A percentile compares a stretch with the other conserved stretches of the same genome.
These are phyloP conservation scores for Oryzias woworae DNA, from an alignment of 2,113 vertebrate species.

Conservation along the genomic window DNA sequence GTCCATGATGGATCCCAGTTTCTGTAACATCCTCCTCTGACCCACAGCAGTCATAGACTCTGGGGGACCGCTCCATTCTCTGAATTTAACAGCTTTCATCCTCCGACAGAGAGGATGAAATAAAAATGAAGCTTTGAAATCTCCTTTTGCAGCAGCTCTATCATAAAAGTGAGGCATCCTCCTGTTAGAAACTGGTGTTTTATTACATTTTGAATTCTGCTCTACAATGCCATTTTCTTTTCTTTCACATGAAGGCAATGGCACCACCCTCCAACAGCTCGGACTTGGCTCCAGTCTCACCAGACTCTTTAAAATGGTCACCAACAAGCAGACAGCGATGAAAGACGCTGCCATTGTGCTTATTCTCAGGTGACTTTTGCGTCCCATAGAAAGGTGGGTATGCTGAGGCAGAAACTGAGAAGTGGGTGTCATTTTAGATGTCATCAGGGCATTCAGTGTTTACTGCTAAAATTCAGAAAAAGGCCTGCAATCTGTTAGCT, in stretches of 20 bases:
- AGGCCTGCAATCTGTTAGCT: conserved; percentile 43
- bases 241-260: conserved; percentile 29
- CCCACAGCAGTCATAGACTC: too few species aligned
- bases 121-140: too few species aligned
- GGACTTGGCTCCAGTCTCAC: conserved; percentile 27
- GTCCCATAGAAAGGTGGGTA: conserved; percentile 23
- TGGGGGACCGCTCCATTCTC: too few species aligned
- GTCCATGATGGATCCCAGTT: too few species aligned
- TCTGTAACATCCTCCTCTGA: too few species aligned
- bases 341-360: conserved; percentile 64
- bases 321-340: conserved; percentile 64
- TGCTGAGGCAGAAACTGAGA: conserved; percentile 35
- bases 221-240: conserved; percentile 27
- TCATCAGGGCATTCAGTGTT: conserved; percentile 35
- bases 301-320: conserved; percentile 28
- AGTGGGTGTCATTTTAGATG: conserved; percentile 36
- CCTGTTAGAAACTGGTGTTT: not conserved
- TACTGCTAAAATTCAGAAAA: conserved; percentile 39
- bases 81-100: too few species aligned
- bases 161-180: too few species aligned
- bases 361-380: conserved; percentile 38
- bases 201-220: conserved; percentile 28
- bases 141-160: too few species aligned
- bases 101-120: too few species aligned
- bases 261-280: conserved; percentile 4